phyloP scores from a whole-genome alignment of 2,888 invertebrate genomes.

The Drosophila dives region DNA sequence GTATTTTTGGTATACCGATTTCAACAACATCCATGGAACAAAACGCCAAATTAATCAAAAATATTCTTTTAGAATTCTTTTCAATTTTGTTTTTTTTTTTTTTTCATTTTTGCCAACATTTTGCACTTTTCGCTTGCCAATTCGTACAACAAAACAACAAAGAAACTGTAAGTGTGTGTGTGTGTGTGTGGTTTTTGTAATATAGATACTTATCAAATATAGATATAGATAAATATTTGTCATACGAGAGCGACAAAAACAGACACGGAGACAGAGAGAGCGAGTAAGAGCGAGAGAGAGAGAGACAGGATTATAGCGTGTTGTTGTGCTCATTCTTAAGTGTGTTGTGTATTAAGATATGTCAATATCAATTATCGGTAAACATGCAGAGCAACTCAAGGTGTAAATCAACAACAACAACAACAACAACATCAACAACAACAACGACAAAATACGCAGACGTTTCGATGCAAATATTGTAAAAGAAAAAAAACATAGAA shows the following conservation, averaged over 20 bases:
- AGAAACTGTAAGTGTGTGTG: constrained; percentile 48
- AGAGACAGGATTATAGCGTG: constrained; percentile 27
- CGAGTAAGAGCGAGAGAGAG: constrained; percentile 17
- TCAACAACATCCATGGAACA: constrained; percentile 78
- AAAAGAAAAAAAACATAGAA: constrained; percentile 15
- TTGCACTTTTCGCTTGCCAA: constrained; percentile 62
- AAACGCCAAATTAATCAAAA: constrained; percentile 78
- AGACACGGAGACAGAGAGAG: constrained; percentile 1
- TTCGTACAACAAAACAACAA: constrained; percentile 76
- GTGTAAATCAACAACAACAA: constrained; percentile 28
- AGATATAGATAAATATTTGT: constrained; percentile 17
- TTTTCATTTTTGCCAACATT: constrained; percentile 47
- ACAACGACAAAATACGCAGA: constrained; percentile 44
- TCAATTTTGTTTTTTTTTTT: constrained; percentile 39
- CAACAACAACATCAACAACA: constrained; percentile 27
- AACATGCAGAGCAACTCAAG: constrained; percentile 66
- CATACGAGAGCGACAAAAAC: constrained; percentile 15
- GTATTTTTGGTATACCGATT: constrained; percentile 56
- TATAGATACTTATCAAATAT: constrained; percentile 31
- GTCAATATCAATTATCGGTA: constrained; percentile 56
- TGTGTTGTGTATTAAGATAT: constrained; percentile 42
- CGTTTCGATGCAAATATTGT: constrained; percentile 63
- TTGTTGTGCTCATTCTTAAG: constrained; percentile 40
- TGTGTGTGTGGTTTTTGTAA: constrained; percentile 31
- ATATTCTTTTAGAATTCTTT: constrained; percentile 48